These are phyloP conservation scores for Anastrepha obliqua DNA, from an alignment of 1,140 invertebrate species.

Conservation along the genomic window DNA sequence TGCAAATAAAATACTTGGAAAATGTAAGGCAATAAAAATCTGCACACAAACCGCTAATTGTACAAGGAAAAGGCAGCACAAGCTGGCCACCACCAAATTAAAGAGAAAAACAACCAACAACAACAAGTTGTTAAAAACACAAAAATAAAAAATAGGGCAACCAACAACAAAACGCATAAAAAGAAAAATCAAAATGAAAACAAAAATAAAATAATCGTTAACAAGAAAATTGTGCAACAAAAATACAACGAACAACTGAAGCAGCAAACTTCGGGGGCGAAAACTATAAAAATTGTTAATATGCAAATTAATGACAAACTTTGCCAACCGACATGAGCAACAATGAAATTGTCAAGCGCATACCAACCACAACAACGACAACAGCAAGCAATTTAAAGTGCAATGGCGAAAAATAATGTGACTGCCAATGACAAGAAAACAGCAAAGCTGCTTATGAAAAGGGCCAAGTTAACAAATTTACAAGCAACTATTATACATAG, in stretches of 20 bases:
- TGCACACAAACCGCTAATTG: not conserved
- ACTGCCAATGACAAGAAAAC: conserved; percentile 21
- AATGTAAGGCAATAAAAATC: not conserved
- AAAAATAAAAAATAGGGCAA: not conserved
- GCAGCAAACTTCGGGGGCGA: not conserved
- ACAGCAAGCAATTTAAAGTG: not conserved
- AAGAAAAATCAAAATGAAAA: not conserved
- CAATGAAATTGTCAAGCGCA: conserved; percentile 11
- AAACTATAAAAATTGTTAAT: conserved; percentile 31
- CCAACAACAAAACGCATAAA: not conserved
- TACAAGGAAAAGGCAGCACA: conserved; percentile 26
- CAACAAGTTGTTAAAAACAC: not conserved
- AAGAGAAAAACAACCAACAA: not conserved
- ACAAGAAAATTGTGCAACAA: not conserved
- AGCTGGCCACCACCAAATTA: not conserved
- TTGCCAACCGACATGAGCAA: not conserved
- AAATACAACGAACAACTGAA: not conserved
- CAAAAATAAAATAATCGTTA: too few relatives aligned
- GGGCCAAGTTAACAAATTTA: not conserved
- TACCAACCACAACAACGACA: not conserved
- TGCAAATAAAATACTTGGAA: not conserved
- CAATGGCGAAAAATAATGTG: conserved; percentile 32
- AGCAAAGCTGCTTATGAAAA: not conserved
- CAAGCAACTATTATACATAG: not conserved
- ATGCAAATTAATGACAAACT: conserved; percentile 45